A percentile compares a stretch with the other conserved stretches of the same genome.
Evolutionary conservation across 2,113 vertebrate species (phyloP).

Genomic region (Athene noctua): DNA sequence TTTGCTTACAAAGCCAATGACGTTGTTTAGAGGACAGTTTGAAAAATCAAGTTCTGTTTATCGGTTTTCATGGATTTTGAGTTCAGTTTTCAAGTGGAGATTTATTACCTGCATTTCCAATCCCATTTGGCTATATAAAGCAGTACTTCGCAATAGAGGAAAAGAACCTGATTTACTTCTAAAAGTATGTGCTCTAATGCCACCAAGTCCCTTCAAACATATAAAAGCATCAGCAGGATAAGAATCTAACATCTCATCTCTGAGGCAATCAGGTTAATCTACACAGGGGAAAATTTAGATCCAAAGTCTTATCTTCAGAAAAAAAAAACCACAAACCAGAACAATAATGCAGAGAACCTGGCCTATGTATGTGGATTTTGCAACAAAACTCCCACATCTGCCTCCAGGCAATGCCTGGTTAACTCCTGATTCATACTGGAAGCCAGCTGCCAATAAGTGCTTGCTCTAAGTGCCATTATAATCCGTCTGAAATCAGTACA

Average conservation of each 20-base stretch:
- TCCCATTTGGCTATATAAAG: neutral
- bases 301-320: neutral
- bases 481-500: neutral
- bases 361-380: neutral
- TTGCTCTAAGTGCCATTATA: neutral
- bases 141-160: fast-evolving
- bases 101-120: neutral
- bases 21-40: neutral
- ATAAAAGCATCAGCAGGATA: neutral
- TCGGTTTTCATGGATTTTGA: neutral
- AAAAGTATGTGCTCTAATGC: neutral
- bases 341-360: neutral
- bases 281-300: fast-evolving
- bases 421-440: neutral
- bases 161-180: neutral
- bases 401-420: neutral
- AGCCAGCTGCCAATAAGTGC: neutral
- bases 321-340: neutral
- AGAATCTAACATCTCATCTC: neutral
- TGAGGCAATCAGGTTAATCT: neutral
- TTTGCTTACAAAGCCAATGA: neutral
- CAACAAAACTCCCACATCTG: neutral
- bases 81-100: neutral
- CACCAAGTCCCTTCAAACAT: neutral
- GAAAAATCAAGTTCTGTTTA: neutral